Base-by-base conservation (phyloP, 2,888 invertebrate genomes). In the Watsonalla binaria region DNA sequence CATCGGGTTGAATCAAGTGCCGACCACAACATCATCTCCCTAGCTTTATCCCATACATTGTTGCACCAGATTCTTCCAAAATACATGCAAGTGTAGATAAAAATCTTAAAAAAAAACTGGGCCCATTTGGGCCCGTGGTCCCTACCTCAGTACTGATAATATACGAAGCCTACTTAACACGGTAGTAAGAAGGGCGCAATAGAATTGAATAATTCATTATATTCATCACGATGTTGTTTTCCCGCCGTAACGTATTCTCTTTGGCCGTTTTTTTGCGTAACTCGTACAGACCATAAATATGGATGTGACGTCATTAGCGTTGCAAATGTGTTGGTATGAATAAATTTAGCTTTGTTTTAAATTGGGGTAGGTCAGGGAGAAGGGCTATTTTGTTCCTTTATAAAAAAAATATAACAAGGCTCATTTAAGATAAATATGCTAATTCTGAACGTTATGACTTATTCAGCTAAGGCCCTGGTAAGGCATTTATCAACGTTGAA, bases 181-280 rank as follows among this genome's bases (percentile, higher is more conserved):
- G 42, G 42, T 5, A 42, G 42, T 1, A 11, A 11, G 42, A 8
- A 42, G 42, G 42, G 42, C 42, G 70, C 55, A 74, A 76, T 74
- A 76, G 55, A 54, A 57, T 65, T 86, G 83, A 80, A 88, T 88
- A 65, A 88, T 88, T 86, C 85, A 87, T 76, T 60, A 42, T 11
- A 42, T 42, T 42, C 42, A 51, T 51, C 60, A 75, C 54, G 49
- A 37, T 82, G 82, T 80, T 80, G 78, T 84, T 82, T 84, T 84
- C 75, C 78, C 80, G 83, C 82, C 83, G 61, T 66, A 63, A 62
- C 39, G 58, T 52, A 54, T 53, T 58, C 61, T 62, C 60, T 63
- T 58, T 61, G 54, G 68, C 66, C 67, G 62, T 66, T 69, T 66
- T 67, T 74, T 67, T 66, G 69, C 64, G 55, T 58, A 53, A 57